Evolutionary conservation across 2,113 vertebrate genomes (phyloP).

Genomic region (Dendrocopos noguchii): DNA sequence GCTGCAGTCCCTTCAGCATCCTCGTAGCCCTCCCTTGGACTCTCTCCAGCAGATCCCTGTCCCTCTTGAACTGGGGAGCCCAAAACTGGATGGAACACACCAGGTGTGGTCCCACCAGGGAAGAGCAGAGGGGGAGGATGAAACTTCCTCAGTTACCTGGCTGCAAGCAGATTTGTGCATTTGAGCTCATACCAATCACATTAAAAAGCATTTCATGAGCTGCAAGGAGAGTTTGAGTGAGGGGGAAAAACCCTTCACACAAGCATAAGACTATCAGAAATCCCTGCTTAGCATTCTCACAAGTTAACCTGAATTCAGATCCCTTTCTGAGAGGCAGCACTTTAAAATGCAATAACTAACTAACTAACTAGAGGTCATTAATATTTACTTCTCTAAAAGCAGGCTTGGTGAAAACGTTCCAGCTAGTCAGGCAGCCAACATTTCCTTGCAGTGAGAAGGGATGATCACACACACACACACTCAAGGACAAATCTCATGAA

Average conservation of each 20-base stretch:
- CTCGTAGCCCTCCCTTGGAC: too few relatives aligned
- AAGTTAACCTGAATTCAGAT: conserved; percentile 25
- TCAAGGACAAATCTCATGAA: conserved; percentile 73
- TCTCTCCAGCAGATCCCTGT: too few relatives aligned
- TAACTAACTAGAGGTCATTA: background rate
- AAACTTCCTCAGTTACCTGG: background rate
- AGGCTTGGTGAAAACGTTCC: conserved; percentile 44
- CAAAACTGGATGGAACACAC: too few relatives aligned
- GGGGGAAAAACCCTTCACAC: background rate
- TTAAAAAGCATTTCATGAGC: background rate
- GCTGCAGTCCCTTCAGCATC: too few relatives aligned
- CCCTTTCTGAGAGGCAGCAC: background rate
- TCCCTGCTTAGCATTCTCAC: background rate
- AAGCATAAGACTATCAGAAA: background rate
- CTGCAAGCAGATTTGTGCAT: background rate
- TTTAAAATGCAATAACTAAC: background rate
- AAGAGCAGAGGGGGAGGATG: too few relatives aligned
- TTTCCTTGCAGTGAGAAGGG: conserved; percentile 28
- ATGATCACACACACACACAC: conserved; percentile 54
- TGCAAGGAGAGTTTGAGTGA: background rate
- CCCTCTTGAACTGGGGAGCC: too few relatives aligned
- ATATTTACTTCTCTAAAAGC: conserved; percentile 26
- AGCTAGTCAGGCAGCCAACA: conserved; percentile 49
- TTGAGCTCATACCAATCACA: background rate
- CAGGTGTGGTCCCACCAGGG: too few relatives aligned